Conservation (phyloP, 2,797 vertebrate genomes). For the Corythornis leucogaster region DNA sequence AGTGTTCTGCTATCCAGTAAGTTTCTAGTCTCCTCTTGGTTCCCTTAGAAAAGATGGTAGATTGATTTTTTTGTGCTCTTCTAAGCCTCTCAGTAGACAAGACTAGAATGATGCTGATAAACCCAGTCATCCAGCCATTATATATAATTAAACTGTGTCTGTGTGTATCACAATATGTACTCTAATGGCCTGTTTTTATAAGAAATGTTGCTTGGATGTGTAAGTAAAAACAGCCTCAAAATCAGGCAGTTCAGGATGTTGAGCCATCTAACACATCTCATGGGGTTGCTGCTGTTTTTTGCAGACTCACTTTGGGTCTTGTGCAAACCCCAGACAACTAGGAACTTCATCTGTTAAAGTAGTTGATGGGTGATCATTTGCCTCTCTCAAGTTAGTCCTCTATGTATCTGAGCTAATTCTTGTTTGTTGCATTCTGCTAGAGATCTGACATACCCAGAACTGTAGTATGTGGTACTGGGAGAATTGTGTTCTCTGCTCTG, state of each 20-base stretch:
- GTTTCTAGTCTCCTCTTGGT: not conserved
- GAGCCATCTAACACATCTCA: not conserved
- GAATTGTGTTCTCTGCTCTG: not conserved
- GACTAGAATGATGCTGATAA: not conserved
- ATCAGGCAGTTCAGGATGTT: not conserved
- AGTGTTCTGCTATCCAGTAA: not conserved
- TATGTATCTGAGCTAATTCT: not conserved
- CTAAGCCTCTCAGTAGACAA: not conserved
- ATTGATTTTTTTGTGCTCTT: not conserved
- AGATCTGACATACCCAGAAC: not conserved
- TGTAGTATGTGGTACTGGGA: not conserved
- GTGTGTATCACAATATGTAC: rapidly evolving
- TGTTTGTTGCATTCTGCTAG: not conserved
- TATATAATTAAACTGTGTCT: not conserved
- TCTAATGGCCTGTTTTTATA: not conserved
- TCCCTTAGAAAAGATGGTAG: not conserved
- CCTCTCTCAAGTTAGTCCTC: not conserved
- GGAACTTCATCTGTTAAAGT: not conserved
- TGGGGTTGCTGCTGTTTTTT: not conserved
- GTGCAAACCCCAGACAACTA: not conserved
- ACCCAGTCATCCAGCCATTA: not conserved
- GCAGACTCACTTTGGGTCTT: not conserved
- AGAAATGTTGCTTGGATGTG: not conserved
- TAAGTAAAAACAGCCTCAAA: not conserved
- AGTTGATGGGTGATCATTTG: not conserved